Evolutionary conservation across 2,888 invertebrate genomes (phyloP).

Genomic region (Drepanosiphum platanoidis): DNA sequence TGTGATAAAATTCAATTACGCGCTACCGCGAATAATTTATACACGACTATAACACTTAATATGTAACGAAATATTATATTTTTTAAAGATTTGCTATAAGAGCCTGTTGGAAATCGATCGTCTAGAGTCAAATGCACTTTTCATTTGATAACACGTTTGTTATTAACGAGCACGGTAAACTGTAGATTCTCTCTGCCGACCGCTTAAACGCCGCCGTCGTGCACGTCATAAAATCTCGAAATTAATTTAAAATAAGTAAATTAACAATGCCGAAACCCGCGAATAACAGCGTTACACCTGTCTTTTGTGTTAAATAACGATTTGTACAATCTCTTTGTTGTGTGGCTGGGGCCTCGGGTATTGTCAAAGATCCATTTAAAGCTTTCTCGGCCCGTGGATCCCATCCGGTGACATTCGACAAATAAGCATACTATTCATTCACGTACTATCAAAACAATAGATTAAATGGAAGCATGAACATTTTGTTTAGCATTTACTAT

Average conservation of each 20-base stretch:
- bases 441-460: conserved; percentile 4
- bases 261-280: not conserved
- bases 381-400: conserved; percentile 31
- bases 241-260: not conserved
- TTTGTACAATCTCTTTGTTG: conserved; percentile 45
- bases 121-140: no score
- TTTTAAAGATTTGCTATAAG: no score
- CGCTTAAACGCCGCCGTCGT: not conserved
- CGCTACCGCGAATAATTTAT: not conserved
- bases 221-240: not conserved
- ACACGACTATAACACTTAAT: not conserved
- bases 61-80: not conserved
- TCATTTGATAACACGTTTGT: no score
- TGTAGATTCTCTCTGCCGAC: no score
- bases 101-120: no score
- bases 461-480: conserved; percentile 13
- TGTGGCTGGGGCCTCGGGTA: conserved; percentile 7
- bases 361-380: conserved; percentile 49
- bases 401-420: conserved; percentile 44
- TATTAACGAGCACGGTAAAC: no score
- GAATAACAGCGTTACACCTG: conserved; percentile 31
- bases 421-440: conserved; percentile 36
- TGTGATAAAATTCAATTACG: not conserved
- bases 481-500: not conserved
- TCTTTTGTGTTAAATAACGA: conserved; percentile 30